Conservation (phyloP, 1,140 invertebrate species). For the Trinorchestia longiramus region DNA sequence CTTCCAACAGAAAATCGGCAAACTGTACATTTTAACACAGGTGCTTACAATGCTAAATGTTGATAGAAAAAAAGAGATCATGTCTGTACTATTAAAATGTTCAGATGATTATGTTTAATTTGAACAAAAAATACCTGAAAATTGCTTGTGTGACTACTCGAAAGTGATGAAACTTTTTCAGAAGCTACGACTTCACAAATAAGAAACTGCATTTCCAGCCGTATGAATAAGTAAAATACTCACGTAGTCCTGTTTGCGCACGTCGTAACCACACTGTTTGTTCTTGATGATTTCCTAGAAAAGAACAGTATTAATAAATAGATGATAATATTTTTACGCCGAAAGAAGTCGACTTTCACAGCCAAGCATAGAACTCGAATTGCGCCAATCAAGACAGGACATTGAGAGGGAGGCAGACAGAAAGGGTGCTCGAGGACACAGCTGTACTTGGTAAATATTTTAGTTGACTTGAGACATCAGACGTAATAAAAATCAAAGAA, state of each 20-base stretch:
- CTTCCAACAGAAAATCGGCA: no score
- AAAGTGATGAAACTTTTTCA: not conserved
- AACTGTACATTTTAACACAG: no score
- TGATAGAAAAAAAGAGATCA: not conserved
- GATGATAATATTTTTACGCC: no score
- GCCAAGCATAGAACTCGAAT: no score
- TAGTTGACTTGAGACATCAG: no score
- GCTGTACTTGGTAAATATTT: no score
- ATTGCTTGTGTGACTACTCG: not conserved
- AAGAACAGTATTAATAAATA: not conserved
- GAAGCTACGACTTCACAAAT: not conserved
- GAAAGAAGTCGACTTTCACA: no score
- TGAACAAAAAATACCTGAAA: not conserved
- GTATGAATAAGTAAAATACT: conserved; percentile 71
- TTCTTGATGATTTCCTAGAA: conserved; percentile 78
- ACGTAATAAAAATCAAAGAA: no score
- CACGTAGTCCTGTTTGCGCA: conserved; percentile 88
- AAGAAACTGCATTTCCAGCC: not conserved
- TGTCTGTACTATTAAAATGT: not conserved
- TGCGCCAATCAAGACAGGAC: no score
- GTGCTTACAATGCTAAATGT: not conserved
- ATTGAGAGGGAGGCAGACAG: no score
- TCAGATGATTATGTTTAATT: not conserved
- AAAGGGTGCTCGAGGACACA: no score
- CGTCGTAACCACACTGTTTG: conserved; percentile 91